phyloP scores from a whole-genome alignment of 1,140 invertebrate genomes.

The Drusus annulatus region DNA sequence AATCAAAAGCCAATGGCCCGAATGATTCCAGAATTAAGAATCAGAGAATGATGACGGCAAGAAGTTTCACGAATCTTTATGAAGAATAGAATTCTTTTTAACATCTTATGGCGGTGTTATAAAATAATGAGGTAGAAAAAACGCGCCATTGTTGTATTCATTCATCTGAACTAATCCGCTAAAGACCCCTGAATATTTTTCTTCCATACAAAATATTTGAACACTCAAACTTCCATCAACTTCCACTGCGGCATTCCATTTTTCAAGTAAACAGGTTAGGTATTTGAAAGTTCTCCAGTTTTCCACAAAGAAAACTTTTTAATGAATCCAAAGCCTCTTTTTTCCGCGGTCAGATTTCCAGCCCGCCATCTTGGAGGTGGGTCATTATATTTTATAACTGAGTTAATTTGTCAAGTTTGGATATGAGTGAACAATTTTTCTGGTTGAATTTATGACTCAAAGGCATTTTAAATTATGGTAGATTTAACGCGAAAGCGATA shows the following conservation, averaged over 20 bases:
- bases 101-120: no score
- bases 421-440: neutral
- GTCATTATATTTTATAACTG: conserved; percentile 36
- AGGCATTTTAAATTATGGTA: neutral
- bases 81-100: no score
- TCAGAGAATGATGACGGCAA: no score
- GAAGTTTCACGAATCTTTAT: no score
- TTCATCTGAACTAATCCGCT: conserved; percentile 1
- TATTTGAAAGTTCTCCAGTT: conserved; percentile 37
- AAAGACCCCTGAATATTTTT: conserved; percentile 28
- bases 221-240: conserved; percentile 31
- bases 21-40: no score
- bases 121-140: no score
- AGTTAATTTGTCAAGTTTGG: conserved; percentile 27
- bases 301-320: conserved; percentile 42
- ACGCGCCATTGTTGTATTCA: no score
- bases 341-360: conserved; percentile 36
- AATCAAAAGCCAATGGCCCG: no score
- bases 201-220: conserved; percentile 31
- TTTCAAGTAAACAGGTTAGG: conserved; percentile 32
- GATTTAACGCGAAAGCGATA: neutral
- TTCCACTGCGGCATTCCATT: conserved; percentile 11
- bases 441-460: conserved; percentile 12
- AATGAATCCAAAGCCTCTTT: conserved; percentile 31
- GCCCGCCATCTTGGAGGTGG: conserved; percentile 28